Conservation (phyloP, 2,888 invertebrate species). For the Drosophila cracens region DNA sequence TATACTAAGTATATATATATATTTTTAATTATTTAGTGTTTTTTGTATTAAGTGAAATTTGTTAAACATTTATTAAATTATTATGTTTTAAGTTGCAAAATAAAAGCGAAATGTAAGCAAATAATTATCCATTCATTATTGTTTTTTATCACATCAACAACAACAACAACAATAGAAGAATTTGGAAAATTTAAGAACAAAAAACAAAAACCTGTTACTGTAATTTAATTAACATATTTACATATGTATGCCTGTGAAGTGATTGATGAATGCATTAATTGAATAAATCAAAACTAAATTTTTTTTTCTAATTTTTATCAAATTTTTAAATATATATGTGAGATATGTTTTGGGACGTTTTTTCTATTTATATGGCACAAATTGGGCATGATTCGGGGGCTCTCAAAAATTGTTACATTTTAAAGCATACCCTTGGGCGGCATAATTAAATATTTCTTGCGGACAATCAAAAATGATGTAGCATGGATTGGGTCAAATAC, state of each 20-base stretch:
- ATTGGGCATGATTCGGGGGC: neutral
- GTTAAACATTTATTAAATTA: constrained; percentile 81
- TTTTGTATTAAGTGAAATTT: constrained; percentile 81
- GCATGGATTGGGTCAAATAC: neutral
- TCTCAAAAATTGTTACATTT: neutral
- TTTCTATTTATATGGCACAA: neutral
- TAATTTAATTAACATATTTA: constrained; percentile 53
- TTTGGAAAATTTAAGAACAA: constrained; percentile 16
- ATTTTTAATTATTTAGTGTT: constrained; percentile 80
- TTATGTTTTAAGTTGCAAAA: constrained; percentile 80
- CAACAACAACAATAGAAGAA: constrained; percentile 44
- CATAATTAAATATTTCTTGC: neutral
- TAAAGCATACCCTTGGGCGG: neutral
- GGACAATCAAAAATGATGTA: neutral
- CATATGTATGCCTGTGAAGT: constrained; percentile 44
- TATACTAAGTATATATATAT: constrained; percentile 76
- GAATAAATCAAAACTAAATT: constrained; percentile 47
- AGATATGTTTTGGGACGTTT: neutral
- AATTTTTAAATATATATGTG: constrained; percentile 15
- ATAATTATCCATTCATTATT: constrained; percentile 29
- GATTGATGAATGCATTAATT: constrained; percentile 37
- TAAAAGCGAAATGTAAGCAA: constrained; percentile 78
- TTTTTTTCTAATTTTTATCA: constrained; percentile 32
- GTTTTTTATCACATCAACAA: constrained; percentile 25
- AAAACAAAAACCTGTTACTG: constrained; percentile 45